phyloP scores from a whole-genome alignment of 2,888 invertebrate species.

The Drosophila prostipennis region DNA sequence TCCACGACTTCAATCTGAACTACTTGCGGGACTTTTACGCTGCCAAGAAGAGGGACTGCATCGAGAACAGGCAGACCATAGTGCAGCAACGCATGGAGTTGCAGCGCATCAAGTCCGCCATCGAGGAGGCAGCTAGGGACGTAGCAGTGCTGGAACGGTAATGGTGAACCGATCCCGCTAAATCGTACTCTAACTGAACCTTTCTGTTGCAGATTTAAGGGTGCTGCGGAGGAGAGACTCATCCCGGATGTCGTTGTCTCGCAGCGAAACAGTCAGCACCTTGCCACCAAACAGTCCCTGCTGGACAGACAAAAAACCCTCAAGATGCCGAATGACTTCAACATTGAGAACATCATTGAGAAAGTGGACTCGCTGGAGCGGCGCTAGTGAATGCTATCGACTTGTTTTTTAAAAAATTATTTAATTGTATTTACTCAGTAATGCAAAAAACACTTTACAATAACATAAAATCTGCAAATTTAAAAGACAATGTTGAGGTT shows the following conservation, averaged over 20 bases:
- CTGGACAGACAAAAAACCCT: conserved; percentile 8
- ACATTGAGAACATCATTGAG: conserved; percentile 12
- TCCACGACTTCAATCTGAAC: conserved; percentile 5
- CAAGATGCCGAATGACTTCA: conserved; percentile 3
- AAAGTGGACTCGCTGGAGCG: conserved; percentile 15
- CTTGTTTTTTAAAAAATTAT: conserved; percentile 61
- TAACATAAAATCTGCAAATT: conserved; percentile 57
- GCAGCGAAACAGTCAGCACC: not conserved
- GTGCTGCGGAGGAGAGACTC: conserved; percentile 1
- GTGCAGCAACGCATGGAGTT: not conserved
- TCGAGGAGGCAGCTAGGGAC: not conserved
- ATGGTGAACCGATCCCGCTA: not conserved
- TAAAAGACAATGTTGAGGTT: conserved; percentile 41
- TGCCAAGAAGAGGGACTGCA: conserved; percentile 6
- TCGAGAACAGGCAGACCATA: conserved; percentile 11
- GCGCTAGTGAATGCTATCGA: conserved; percentile 46
- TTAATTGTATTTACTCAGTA: conserved; percentile 68
- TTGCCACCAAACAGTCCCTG: conserved; percentile 2
- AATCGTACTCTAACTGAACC: not conserved
- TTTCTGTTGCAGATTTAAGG: not conserved
- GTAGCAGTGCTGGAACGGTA: conserved; percentile 13
- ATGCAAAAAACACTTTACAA: conserved; percentile 51
- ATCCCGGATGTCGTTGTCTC: conserved; percentile 1
- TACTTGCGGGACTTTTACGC: conserved; percentile 2
- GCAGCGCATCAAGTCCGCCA: not conserved